These are phyloP conservation scores for Chrysomallon squamiferum DNA, from an alignment of 1,140 invertebrate species.

Conservation along the genomic window DNA sequence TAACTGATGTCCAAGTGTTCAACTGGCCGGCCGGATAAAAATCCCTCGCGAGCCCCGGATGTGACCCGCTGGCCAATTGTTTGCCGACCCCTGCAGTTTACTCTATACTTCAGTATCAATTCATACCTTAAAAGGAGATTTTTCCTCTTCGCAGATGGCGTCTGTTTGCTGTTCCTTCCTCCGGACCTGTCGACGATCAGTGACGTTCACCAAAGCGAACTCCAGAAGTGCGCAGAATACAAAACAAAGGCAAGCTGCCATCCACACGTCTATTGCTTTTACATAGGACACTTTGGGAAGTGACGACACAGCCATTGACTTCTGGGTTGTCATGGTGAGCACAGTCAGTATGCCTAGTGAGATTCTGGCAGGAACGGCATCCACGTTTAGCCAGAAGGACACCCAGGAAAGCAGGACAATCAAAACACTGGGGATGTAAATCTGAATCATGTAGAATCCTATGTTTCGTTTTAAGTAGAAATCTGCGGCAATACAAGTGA, in stretches of 20 bases:
- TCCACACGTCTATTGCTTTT: conserved; percentile 44
- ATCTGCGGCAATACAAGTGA: conserved; percentile 71
- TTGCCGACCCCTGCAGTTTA: no score
- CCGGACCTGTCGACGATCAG: conserved; percentile 16
- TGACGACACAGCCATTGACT: conserved; percentile 29
- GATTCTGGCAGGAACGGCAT: conserved; percentile 69
- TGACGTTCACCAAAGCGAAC: conserved; percentile 37
- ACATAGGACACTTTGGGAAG: conserved; percentile 54
- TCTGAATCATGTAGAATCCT: conserved; percentile 91
- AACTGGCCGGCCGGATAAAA: no score
- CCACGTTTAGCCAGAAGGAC: conserved; percentile 72
- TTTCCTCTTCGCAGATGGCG: background rate
- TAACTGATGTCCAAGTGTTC: no score
- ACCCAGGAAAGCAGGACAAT: conserved; percentile 94
- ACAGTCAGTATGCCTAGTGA: conserved; percentile 67
- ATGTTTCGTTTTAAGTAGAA: conserved; percentile 89
- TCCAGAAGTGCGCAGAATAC: conserved; percentile 35
- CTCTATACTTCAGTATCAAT: no score
- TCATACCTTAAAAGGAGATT: background rate
- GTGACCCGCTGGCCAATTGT: no score
- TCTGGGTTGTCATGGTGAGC: conserved; percentile 45
- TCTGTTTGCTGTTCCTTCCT: background rate
- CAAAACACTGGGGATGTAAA: conserved; percentile 91
- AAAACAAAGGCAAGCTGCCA: conserved; percentile 38
- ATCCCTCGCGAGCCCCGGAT: no score